Percentiles rank a stretch among this genome's conserved stretches.
phyloP scores from a whole-genome alignment of 2,888 invertebrate genomes.

The Panopea generosa region DNA sequence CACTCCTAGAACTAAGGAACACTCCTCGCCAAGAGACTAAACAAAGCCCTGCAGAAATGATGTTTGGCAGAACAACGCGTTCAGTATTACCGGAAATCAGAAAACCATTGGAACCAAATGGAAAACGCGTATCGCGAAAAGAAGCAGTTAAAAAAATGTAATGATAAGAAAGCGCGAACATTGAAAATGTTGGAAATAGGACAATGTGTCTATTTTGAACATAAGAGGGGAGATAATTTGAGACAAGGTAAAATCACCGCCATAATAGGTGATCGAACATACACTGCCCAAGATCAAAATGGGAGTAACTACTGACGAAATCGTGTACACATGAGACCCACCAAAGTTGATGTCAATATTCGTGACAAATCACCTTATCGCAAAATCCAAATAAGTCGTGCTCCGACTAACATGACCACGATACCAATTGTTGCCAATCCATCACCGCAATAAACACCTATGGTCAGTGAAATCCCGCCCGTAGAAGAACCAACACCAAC shows the following conservation, averaged over 20 bases:
- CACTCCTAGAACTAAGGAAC: conserved; percentile 15
- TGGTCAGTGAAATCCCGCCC: background rate
- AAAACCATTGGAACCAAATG: background rate
- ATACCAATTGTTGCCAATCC: background rate
- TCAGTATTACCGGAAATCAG: conserved; percentile 30
- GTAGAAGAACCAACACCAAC: conserved; percentile 4
- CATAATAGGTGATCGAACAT: conserved; percentile 12
- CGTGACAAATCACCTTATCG: conserved; percentile 26
- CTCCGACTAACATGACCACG: background rate
- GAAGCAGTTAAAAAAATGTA: conserved; percentile 11
- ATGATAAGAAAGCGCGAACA: conserved; percentile 32
- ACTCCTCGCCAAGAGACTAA: conserved; percentile 6
- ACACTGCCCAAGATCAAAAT: conserved; percentile 3
- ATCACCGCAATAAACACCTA: background rate
- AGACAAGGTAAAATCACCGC: conserved; percentile 15
- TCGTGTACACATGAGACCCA: conserved; percentile 31
- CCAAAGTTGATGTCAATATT: conserved; percentile 8
- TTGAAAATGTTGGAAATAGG: no score
- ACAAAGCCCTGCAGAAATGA: conserved; percentile 7
- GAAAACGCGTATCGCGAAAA: conserved; percentile 24
- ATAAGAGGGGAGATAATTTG: conserved; percentile 12
- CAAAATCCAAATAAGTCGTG: background rate
- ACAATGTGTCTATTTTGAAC: no score
- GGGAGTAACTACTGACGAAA: conserved; percentile 27
- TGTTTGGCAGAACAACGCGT: conserved; percentile 27